Base-by-base conservation (phyloP, 2,888 invertebrate species). In the Amitus sp. region DNA sequence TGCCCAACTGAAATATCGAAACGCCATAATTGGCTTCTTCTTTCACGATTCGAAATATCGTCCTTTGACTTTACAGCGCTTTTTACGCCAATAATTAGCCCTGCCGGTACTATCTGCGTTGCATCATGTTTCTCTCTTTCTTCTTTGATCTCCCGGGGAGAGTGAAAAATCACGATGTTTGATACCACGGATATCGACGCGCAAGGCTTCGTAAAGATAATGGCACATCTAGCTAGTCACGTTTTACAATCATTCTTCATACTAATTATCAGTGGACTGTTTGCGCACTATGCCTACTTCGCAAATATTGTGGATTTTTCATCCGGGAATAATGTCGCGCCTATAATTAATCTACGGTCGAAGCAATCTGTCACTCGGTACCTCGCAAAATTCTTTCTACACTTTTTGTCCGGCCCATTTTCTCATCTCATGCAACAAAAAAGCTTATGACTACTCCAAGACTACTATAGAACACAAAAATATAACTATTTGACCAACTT, bases 151-250 rank as follows among this genome's bases (percentile, higher is more conserved):
- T 65, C 70, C 70, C 52, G 59, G 53, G 56, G 68, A 61, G 70
- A 62, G 60, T 66, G 66, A 69, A 69, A 69, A 69, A 67, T 66
- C 65, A 61, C 60, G 34, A 48, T 27, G 62, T 43, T 61, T 56
- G 66, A 68, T 67, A 68, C 59, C 59, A 60, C 58, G 60, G 47
- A 60, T 57, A 65, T 61, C 66, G 59, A 23, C 37, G 52, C 17
- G 54, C 39, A 42, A 51, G 59, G 52, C 49, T 54, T 47, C 48
- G 48, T 54, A 39, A 50, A 55, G 59, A 65, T 68, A 68, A 70
- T 67, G 65, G 54, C 59, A 62, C 57, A 62, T 65, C 63, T 65
- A 64, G 58, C 69, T 57, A 70, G 70, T 68, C 68, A 68, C 70
- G 70, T 63, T 68, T 68, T 66, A 65, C 68, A 70, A 70, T 68